Evolutionary conservation across 2,113 vertebrate species (phyloP).

Genomic region (Chamaea fasciata): DNA sequence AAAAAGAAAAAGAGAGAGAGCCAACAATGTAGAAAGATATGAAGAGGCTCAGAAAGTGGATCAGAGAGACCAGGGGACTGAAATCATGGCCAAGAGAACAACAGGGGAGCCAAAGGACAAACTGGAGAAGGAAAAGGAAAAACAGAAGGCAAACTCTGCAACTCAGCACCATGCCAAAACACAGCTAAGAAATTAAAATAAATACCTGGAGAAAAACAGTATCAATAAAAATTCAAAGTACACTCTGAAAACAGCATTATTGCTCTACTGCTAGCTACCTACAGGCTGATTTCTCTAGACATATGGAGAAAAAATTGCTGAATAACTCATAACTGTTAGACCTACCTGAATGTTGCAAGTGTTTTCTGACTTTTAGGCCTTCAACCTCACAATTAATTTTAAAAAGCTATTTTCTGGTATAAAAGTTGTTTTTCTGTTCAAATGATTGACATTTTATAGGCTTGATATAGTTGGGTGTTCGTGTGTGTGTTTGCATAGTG

Average conservation of each 20-base stretch:
- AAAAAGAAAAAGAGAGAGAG: neutral
- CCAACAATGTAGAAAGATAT: neutral
- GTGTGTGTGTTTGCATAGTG: neutral
- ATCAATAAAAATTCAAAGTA: neutral
- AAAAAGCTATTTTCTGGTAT: neutral
- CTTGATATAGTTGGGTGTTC: neutral
- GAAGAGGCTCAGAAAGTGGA: conserved; percentile 11
- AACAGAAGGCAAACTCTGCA: neutral
- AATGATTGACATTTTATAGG: neutral
- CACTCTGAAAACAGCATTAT: neutral
- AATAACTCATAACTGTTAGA: neutral
- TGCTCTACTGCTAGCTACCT: neutral
- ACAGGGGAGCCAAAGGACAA: conserved; percentile 35
- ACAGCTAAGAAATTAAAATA: neutral
- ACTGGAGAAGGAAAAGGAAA: neutral
- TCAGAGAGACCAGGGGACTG: neutral
- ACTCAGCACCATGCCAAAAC: neutral
- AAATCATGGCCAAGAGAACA: conserved; percentile 18
- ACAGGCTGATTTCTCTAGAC: neutral
- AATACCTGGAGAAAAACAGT: neutral
- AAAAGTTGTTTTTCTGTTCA: neutral
- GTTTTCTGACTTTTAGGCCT: neutral
- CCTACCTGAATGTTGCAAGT: neutral
- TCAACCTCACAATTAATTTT: neutral
- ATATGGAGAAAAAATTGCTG: neutral